Evolutionary conservation across 2,113 vertebrate species (phyloP), one percentile per base, ranked within the genome.

Genomic region (Malurus melanocephalus): DNA sequence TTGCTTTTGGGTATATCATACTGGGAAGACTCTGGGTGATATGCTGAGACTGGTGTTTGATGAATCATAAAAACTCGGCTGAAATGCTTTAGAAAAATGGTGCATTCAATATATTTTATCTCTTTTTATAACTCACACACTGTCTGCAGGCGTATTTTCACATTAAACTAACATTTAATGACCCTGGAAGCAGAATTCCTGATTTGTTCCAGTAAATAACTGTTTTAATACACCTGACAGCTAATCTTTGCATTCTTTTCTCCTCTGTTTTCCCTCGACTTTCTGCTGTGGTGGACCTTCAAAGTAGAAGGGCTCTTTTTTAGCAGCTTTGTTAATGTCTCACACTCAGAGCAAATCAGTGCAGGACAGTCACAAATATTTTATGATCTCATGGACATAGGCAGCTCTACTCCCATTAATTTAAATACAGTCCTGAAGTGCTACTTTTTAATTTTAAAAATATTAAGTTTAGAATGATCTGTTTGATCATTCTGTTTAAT

Each of bases 91-190:
- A 90, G 66, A 92, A 84, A 90, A 94, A 95, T 69, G 48, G n/a
- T 78, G 13, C 18, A 52, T 80, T 91, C 89, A 73, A 74, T 80
- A 51, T 79, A 93, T 89, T 93, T 93, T 95, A 85, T 91, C 23
- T 78, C 61, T 80, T 94, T 89, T 92, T 91, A 88, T 91, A 91
- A 91, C 73, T 91, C 73, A 57, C 40, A 78, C 5, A 52, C 46
- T 83, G 30, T 89, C 73, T 88, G 33, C 57, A 75, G 65, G 61
- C 26, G 13, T 75, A 84, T 90, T 93, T 91, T 61, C 60, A 68
- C 73, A 84, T 81, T 92, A 92, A 91, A 88, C 42, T 86, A 93
- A 81, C 77, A 91, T 68, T 92, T 93, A 94, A 93, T 89, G 85
- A 78, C 56, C 57, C 61, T 65, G 57, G 61, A 88, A 91, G 48